Percentiles rank a stretch among this genome's conserved stretches.
These are phyloP conservation scores for Cyclopterus lumpus DNA, from an alignment of 2,797 vertebrate genomes.

Conservation along the genomic window DNA sequence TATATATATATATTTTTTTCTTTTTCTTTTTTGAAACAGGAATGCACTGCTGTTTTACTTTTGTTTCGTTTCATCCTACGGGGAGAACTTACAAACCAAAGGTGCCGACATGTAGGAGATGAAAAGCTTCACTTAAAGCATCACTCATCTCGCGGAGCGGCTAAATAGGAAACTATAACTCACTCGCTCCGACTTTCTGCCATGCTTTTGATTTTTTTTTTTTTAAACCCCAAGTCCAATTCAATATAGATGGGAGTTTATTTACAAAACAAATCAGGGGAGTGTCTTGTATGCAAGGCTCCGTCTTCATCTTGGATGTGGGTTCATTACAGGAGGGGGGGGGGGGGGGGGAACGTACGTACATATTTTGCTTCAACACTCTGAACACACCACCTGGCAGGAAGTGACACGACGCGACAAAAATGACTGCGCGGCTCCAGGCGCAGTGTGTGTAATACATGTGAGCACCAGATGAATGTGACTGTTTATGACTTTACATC, in stretches of 20 bases:
- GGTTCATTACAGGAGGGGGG: no score
- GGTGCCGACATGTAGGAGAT: background rate
- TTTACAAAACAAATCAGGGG: background rate
- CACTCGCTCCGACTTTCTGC: no score
- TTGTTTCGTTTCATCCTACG: no score
- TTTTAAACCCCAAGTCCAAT: no score
- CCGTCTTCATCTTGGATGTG: no score
- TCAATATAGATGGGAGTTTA: background rate
- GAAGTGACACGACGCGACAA: conserved; percentile 21
- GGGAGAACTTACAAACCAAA: background rate
- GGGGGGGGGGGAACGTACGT: no score
- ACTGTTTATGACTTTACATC: conserved; percentile 13
- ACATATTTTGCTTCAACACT: background rate
- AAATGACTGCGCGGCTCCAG: conserved; percentile 15
- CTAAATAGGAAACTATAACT: background rate
- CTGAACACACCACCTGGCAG: conserved; percentile 28
- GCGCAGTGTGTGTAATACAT: background rate
- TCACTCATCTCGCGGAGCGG: background rate
- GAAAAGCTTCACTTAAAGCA: no score
- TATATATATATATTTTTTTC: no score
- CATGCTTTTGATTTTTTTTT: no score
- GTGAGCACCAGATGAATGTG: background rate
- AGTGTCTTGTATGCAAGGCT: no score
- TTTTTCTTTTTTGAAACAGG: no score
- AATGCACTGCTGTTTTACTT: no score